Evolutionary conservation across 2,797 vertebrate genomes (phyloP).

Genomic region (Tokudaia tokunoshimensis): DNA sequence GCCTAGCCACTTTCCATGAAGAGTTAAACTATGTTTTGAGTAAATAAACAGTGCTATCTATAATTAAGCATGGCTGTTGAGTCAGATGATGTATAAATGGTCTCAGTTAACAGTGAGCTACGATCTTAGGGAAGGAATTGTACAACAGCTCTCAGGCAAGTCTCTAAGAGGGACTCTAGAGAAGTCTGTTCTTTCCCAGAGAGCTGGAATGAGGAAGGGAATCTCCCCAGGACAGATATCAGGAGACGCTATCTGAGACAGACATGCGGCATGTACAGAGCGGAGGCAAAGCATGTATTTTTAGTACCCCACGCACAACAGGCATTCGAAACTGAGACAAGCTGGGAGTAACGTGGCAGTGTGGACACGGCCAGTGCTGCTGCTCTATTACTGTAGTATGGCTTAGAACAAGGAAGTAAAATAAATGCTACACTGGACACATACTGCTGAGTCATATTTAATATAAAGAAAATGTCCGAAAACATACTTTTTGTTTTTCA

Average conservation of each 20-base stretch:
- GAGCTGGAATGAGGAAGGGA: not conserved
- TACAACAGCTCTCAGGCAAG: not conserved
- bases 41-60: not conserved
- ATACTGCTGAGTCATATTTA: not conserved
- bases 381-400: not conserved
- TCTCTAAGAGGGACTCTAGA: not conserved
- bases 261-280: not conserved
- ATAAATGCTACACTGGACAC: not conserved
- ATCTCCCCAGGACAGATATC: not conserved
- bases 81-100: conserved; percentile 15
- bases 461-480: not conserved
- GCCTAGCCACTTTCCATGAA: not conserved
- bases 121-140: not conserved
- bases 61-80: not conserved
- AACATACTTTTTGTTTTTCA: not conserved
- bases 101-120: conserved; percentile 8
- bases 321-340: not conserved
- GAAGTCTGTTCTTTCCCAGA: not conserved
- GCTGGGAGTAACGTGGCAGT: too few relatives aligned
- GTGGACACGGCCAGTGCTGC: too few relatives aligned
- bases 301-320: not conserved
- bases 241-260: not conserved
- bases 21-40: not conserved
- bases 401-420: not conserved
- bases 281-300: not conserved